Conservation (phyloP, 2,888 invertebrate species). For the Meteorus colon region DNA sequence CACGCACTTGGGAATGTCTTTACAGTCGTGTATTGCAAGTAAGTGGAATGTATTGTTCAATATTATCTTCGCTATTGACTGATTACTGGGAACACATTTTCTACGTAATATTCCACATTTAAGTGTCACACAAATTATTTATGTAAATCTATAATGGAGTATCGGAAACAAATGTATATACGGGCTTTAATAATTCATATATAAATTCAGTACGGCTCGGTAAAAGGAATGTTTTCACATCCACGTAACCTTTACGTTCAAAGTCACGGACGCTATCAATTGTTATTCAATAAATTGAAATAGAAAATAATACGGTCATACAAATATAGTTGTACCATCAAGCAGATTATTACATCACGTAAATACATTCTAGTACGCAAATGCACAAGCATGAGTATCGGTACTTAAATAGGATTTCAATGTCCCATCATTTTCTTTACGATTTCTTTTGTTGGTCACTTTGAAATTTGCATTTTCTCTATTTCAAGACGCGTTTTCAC, state of each 20-base stretch:
- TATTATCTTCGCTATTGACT: constrained; percentile 10
- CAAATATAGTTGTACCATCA: background rate
- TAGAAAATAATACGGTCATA: background rate
- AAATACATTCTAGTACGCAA: background rate
- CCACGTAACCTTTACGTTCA: background rate
- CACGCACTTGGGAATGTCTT: constrained; percentile 78
- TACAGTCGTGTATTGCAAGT: constrained; percentile 81
- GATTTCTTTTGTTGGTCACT: background rate
- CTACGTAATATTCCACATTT: background rate
- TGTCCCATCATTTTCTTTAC: background rate
- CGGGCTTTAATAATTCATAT: background rate
- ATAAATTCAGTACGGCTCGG: background rate
- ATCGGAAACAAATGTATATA: background rate
- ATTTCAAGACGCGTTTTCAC: background rate
- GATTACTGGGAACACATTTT: background rate
- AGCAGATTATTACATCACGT: background rate
- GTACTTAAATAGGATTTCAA: background rate
- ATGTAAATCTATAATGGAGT: background rate
- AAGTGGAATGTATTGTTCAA: constrained; percentile 72
- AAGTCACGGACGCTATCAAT: background rate
- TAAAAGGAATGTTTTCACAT: background rate
- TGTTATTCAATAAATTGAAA: constrained; percentile 1
- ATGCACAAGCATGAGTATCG: background rate
- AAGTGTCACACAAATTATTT: background rate
- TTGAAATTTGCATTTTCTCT: background rate